Base-by-base conservation (phyloP, 1,140 invertebrate species). In the Tetramorium alpestre region DNA sequence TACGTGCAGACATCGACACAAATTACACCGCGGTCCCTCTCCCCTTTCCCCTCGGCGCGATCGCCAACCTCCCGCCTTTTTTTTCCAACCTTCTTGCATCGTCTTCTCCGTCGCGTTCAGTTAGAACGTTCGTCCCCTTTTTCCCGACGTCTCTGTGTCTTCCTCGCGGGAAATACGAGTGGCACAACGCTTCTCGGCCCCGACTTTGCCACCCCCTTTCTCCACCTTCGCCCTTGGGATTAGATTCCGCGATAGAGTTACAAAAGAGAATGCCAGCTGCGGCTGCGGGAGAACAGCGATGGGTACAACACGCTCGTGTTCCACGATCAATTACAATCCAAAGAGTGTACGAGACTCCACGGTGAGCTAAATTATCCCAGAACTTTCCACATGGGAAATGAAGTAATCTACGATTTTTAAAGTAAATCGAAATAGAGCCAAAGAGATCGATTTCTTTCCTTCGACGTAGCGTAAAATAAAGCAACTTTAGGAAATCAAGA, bases 201-300 rank as follows among this genome's bases (percentile, higher is more conserved):
- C 3, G 33, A 64, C 22, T 18, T 38, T 62, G 51, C 64, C 56
- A 22, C 18, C 10, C 47, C 6, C 13, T 49, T 10, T 73, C 41
- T 22, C 80, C 54, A 8, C 7, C 67, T 49, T 38, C 60, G 13
- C 87, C 69, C 86, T n/a, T 7, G 86, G 72, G 87, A 88, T 85
- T 88, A 60, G 64, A 88, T 88, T 65, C 65, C 54, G 54, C 86
- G 88, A 85, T 72, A 87, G 65, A 58, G 88, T 70, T 44, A 76
- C 78, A 41, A 47, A 85, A 70, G 70, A 84, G 80, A 73, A 67
- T 67, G 22, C 69, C 69, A 84, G 80, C 80, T 84, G 80, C n/a
- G 41, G 41, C 80, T 47, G n/a, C 41, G 7, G 18, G 8, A 47
- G 28, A 11, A 70, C 72, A 75, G 80, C 80, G 69, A 84, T 60